Evolutionary conservation across 1,140 invertebrate species (phyloP).

Genomic region (Procambarus clarkii): DNA sequence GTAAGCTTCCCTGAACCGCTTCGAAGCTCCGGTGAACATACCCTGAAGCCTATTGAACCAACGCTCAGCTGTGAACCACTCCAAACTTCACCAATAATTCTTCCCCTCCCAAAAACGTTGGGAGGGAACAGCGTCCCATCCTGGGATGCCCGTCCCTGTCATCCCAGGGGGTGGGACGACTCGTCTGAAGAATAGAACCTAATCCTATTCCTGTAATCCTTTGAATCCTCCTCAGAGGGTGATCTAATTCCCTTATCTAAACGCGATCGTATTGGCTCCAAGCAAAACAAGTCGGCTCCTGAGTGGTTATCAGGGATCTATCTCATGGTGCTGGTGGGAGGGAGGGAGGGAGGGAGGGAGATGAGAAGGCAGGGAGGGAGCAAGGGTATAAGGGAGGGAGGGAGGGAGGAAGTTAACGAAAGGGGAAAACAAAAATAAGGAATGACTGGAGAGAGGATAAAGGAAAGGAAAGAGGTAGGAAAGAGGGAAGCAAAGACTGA

Average conservation of each 20-base stretch:
- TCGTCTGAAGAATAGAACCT: conserved; percentile 43
- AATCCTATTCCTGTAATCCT: conserved; percentile 62
- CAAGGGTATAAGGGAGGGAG: too few relatives aligned
- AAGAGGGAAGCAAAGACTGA: too few relatives aligned
- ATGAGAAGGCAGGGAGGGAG: too few relatives aligned
- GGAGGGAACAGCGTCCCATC: not conserved
- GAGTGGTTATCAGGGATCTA: conserved; percentile 33
- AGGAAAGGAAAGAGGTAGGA: not conserved
- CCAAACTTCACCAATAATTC: not conserved
- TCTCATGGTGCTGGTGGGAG: not conserved
- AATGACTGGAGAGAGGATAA: not conserved
- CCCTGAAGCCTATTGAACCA: too few relatives aligned
- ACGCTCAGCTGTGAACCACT: not conserved
- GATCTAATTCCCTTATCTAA: conserved; percentile 67
- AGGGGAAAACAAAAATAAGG: not conserved
- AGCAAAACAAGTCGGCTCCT: conserved; percentile 60
- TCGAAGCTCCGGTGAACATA: too few relatives aligned
- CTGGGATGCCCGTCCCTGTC: conserved; percentile 1
- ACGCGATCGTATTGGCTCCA: conserved; percentile 64
- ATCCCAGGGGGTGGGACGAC: not conserved
- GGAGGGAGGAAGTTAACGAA: not conserved
- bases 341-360: not conserved
- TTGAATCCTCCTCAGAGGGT: conserved; percentile 58
- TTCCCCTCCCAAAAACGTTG: too few relatives aligned
- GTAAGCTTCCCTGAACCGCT: too few relatives aligned